Conservation (phyloP, 2,888 invertebrate species). For the Acleris cristana region DNA sequence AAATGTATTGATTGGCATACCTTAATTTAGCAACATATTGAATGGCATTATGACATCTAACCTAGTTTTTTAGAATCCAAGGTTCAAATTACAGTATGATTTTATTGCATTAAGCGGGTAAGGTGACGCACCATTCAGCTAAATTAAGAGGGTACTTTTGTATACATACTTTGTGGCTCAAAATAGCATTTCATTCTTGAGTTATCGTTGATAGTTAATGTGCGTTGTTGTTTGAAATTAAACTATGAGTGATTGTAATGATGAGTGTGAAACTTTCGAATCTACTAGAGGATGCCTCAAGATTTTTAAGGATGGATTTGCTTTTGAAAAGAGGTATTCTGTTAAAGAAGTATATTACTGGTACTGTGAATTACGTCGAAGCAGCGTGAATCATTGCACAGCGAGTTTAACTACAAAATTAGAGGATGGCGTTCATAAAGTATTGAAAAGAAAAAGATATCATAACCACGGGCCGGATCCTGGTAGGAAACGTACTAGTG, state of each 20-base stretch:
- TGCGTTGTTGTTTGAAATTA: constrained; percentile 7
- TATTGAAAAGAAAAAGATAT: not conserved
- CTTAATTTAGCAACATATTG: no score
- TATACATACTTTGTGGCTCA: constrained; percentile 3
- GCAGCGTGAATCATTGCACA: constrained; percentile 3
- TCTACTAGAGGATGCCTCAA: constrained; percentile 4
- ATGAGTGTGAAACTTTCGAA: not conserved
- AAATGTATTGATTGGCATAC: no score
- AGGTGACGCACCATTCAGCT: no score
- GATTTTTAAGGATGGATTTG: constrained; percentile 7
- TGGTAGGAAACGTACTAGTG: constrained; percentile 1
- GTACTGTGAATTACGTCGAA: constrained; percentile 6
- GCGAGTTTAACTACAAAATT: constrained; percentile 1
- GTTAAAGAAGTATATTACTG: constrained; percentile 1
- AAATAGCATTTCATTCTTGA: not conserved
- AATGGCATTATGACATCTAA: no score
- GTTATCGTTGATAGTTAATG: constrained; percentile 8
- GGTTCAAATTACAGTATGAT: no score
- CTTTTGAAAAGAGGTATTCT: not conserved
- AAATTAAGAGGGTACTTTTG: constrained; percentile 4
- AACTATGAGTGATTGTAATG: constrained; percentile 5
- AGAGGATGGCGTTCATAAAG: constrained; percentile 1
- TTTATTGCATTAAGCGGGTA: no score
- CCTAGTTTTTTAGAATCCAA: no score
- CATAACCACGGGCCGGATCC: constrained; percentile 7